Conservation (phyloP, 2,113 vertebrate genomes). For the Antennarius striatus region DNA sequence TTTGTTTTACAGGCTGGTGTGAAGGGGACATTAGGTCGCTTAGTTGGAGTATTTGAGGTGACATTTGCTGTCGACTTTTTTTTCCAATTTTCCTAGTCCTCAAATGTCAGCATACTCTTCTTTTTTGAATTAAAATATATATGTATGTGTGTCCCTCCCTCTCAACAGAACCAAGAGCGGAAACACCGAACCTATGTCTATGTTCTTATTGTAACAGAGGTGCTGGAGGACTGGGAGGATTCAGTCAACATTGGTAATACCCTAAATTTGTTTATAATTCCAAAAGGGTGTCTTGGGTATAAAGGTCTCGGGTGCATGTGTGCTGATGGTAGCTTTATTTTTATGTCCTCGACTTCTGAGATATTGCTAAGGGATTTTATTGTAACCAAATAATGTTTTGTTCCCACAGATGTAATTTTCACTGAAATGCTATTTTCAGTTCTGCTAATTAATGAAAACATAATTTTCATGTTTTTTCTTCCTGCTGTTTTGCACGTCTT, state of each 20-base stretch:
- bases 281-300: background rate
- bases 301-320: too few relatives aligned
- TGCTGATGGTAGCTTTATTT: conserved; percentile 5
- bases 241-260: conserved; percentile 94
- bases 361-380: conserved; percentile 27
- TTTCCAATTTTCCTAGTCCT: background rate
- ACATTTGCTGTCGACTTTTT: conserved; percentile 35
- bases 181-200: conserved; percentile 98
- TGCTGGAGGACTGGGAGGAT: conserved; percentile 98
- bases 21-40: conserved; percentile 95
- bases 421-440: conserved; percentile 10
- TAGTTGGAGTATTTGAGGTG: conserved; percentile 98
- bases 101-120: conserved; percentile 15
- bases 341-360: background rate
- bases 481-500: conserved; percentile 8
- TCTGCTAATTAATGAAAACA: background rate
- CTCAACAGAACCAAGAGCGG: conserved; percentile 90
- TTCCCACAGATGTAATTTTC: conserved; percentile 25
- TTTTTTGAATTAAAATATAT: background rate
- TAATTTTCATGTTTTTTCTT: background rate
- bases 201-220: conserved; percentile 94
- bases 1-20: conserved; percentile 89
- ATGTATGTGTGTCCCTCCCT: too few relatives aligned
- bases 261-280: conserved; percentile 34
- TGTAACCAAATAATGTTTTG: conserved; percentile 13